Evolutionary conservation across 2,797 vertebrate genomes (phyloP), one percentile per base, ranked within the genome.

Genomic region (Erethizon dorsatum): DNA sequence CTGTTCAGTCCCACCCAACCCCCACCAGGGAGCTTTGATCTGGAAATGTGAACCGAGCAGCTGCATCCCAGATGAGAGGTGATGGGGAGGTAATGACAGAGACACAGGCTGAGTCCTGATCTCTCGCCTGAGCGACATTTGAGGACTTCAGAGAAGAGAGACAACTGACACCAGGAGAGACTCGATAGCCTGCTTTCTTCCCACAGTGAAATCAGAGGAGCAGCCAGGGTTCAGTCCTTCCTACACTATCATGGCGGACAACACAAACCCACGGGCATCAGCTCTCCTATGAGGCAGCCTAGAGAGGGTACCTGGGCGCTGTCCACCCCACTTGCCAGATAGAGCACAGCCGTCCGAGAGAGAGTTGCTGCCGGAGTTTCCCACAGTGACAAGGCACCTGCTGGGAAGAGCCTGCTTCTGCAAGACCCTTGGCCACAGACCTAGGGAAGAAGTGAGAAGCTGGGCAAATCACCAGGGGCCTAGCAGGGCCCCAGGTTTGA

Each of bases 61-160:
- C 78, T 56, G 63, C 45, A 54, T 65, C 28, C 86, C 26, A 50
- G 37, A 6, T 13, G 1, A 8, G 37, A 20, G 1, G 4, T 13
- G 15, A 24, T 17, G 6, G 28, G 17, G 13, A 45, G 9, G 11
- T 12, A 24, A 24, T 26, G 45, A 31, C 47, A 77, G 71, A 45
- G 45, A 77, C 73, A 8, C 47, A 77, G 1, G 9, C 5, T 15
- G 0, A 15, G 83, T 61, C 37, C 85, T 77, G 20, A 26, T 91
- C 91, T 78, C 75, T 20, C 33, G 4, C 61, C n/a, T 24, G 24
- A 79, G 37, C 26, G 47, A 95, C 50, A 73, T 50, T 86, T 94
- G 54, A 96, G 71, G 37, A 63, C 50, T 80, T 88, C 56, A 75
- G 90, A 94, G 54, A 82, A 37, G 50, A 91, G 67, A 56, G 91